Base-by-base conservation (phyloP, 1,140 invertebrate genomes). In the Ceratina calcarata region DNA sequence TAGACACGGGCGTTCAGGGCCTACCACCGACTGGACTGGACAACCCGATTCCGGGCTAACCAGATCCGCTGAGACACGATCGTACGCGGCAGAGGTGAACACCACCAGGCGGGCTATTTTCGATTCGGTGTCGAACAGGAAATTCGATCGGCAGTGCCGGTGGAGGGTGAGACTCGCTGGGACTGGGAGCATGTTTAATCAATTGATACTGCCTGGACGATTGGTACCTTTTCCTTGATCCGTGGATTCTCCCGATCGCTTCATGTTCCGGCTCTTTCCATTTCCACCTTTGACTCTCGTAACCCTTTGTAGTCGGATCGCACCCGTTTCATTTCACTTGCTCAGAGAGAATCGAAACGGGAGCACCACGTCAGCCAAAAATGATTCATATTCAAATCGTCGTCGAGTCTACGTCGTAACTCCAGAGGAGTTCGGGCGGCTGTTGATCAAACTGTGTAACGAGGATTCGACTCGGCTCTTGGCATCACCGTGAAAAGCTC, bases 91-190 rank as follows among this genome's bases (percentile, higher is more conserved):
- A 45, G 49, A 22, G 69, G 49, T 18, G 51, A 15, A 51, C 45
- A 62, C 27, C 55, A 24, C 71, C 53, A 24, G 51, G 16, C 37
- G 61, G 70, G 20, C 70, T 64, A 65, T 71, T 79, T 79, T 79
- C 77, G 55, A 79, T 79, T 79, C 61, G 70, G 61, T 74, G 69
- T 74, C 77, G 70, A 73, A 58, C 58, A 66, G 70, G 69, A 79
- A 79, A 79, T 79, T 79, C 70, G 62, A 79, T 74, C 70, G 69
- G 24, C 15, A 45, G 37, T 45, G 37, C 7, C n/a, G n/a, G 18
- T 0, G 60, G 58, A 22, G 27, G 13, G 10, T 3, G 15, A 22
- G 57, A 72, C 51, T 58, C 22, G 12, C 13, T 13, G 4, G n/a
- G 72, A 62, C 18, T 27, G 22, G 16, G 61, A 51, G 61, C 62